Conservation (phyloP, 2,797 vertebrate species). For the Coracias cyanogaster region DNA sequence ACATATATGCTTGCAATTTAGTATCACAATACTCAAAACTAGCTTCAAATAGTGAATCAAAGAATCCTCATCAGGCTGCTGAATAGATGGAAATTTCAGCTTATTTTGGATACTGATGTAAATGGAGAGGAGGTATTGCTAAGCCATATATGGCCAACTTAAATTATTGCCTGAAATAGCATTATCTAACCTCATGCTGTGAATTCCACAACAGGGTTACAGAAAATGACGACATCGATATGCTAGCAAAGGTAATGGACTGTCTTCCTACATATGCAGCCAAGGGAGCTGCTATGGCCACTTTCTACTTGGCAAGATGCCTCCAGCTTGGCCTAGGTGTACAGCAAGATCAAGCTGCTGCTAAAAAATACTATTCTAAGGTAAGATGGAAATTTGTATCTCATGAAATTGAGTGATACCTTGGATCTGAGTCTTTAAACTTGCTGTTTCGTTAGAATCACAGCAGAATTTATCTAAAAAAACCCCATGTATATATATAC, state of each 20-base stretch:
- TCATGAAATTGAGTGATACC: background rate
- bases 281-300: constrained; percentile 80
- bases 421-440: background rate
- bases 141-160: background rate
- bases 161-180: background rate
- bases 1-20: background rate
- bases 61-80: background rate
- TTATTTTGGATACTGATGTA: background rate
- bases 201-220: constrained; percentile 69
- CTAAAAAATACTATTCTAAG: constrained; percentile 78
- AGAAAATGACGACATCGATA: constrained; percentile 67
- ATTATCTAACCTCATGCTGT: background rate
- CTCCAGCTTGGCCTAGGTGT: constrained; percentile 80
- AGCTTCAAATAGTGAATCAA: background rate
- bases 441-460: background rate
- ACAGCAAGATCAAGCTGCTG: constrained; percentile 64
- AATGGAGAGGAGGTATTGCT: background rate
- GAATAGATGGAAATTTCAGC: background rate
- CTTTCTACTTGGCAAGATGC: constrained; percentile 84
- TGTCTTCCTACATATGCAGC: constrained; percentile 77
- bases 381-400: constrained; percentile 46
- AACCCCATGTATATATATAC: background rate
- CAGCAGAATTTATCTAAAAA: background rate
- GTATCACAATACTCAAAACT: background rate
- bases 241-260: constrained; percentile 67